phyloP scores from a whole-genome alignment of 2,113 vertebrate genomes.

The Heterocephalus glaber region DNA sequence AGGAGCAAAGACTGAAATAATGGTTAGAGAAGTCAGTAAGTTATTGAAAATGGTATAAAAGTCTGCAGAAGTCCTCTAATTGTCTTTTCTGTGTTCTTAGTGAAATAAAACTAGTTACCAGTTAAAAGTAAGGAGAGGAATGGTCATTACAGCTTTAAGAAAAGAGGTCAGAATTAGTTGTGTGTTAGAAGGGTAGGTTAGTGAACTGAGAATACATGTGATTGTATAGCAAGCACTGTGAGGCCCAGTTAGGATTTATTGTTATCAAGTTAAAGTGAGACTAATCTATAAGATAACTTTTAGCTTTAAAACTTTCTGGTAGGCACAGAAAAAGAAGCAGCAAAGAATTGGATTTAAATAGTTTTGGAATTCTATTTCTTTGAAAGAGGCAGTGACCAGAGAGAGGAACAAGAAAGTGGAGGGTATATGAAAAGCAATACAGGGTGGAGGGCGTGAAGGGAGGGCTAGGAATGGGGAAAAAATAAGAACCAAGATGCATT shows the following conservation, averaged over 20 bases:
- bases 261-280: conserved; percentile 2
- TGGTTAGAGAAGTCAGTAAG: neutral
- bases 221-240: neutral
- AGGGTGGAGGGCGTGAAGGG: too few relatives aligned
- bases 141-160: neutral
- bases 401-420: neutral
- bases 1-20: neutral
- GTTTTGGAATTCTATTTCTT: neutral
- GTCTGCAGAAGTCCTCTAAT: neutral
- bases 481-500: too few relatives aligned
- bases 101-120: conserved; percentile 20
- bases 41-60: neutral
- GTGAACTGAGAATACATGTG: neutral
- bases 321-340: neutral
- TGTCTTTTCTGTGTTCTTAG: neutral
- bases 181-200: neutral
- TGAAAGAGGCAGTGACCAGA: neutral
- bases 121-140: neutral
- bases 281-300: neutral
- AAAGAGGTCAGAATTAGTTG: neutral
- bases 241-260: neutral
- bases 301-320: neutral
- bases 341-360: neutral
- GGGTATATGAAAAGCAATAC: neutral
- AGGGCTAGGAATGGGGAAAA: too few relatives aligned